Evolutionary conservation across 2,888 invertebrate genomes (phyloP).

Genomic region (Odontothrips loti): DNA sequence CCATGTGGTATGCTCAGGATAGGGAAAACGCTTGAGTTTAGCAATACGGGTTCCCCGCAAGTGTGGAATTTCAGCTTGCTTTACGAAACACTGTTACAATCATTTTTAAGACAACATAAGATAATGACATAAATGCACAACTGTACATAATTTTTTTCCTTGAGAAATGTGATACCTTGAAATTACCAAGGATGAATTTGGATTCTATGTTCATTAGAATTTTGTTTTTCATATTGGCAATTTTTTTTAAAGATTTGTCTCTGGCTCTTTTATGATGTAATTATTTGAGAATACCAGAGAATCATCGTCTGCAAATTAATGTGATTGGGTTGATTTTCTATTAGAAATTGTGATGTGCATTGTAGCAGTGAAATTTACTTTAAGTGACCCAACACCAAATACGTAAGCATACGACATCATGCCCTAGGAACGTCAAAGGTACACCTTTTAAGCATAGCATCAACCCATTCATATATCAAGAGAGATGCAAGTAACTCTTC

Average conservation of each 20-base stretch:
- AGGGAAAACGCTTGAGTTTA: background rate
- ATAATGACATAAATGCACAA: constrained; percentile 9
- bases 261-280: background rate
- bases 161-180: constrained; percentile 12
- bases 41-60: background rate
- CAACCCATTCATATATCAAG: background rate
- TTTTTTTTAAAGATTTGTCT: background rate
- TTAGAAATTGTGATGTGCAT: too few species aligned
- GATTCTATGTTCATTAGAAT: too few species aligned
- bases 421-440: too few species aligned
- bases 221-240: too few species aligned
- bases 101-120: background rate
- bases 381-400: too few species aligned
- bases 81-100: constrained; percentile 3
- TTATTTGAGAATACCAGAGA: too few species aligned
- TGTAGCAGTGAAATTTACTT: too few species aligned
- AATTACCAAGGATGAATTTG: background rate
- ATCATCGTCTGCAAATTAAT: too few species aligned
- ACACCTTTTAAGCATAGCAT: too few species aligned
- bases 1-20: background rate
- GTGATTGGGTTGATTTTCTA: too few species aligned
- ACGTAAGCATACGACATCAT: too few species aligned
- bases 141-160: background rate
- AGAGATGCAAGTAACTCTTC: background rate
- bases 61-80: background rate